phyloP scores from a whole-genome alignment of 2,888 invertebrate genomes.

The Emmelina monodactyla region DNA sequence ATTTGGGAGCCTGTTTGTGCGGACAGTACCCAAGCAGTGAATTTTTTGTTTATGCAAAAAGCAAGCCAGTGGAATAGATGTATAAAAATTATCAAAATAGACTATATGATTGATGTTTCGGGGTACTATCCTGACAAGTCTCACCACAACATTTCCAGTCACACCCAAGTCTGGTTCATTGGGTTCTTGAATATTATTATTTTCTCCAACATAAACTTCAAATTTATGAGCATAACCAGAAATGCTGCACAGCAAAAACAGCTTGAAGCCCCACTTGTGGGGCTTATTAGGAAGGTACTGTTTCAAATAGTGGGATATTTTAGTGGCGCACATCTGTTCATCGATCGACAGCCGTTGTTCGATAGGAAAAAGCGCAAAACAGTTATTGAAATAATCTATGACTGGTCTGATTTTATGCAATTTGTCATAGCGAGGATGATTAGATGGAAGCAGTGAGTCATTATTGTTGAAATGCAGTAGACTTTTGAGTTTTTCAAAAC shows the following conservation, averaged over 20 bases:
- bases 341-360: slow-evolving; percentile 14
- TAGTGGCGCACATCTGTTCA: slow-evolving; percentile 16
- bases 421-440: slow-evolving; percentile 17
- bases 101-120: slow-evolving; percentile 18
- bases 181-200: slow-evolving; percentile 4
- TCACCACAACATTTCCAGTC: slow-evolving; percentile 21
- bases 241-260: slow-evolving; percentile 16
- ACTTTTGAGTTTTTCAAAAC: background rate
- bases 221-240: slow-evolving; percentile 1
- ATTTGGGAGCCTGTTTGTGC: slow-evolving; percentile 14
- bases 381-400: slow-evolving; percentile 17
- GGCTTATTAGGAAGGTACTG: slow-evolving; percentile 21
- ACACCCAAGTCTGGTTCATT: slow-evolving; percentile 22
- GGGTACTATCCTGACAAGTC: slow-evolving; percentile 19
- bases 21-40: slow-evolving; percentile 13
- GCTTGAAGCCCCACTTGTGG: slow-evolving; percentile 22
- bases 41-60: slow-evolving; percentile 21
- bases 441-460: background rate
- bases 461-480: background rate
- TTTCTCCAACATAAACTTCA: slow-evolving; percentile 2
- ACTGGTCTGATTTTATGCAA: slow-evolving; percentile 17
- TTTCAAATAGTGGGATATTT: slow-evolving; percentile 12
- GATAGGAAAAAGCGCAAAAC: slow-evolving; percentile 15
- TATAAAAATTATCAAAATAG: no score
- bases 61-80: slow-evolving; percentile 18